Percentiles rank a stretch among this genome's conserved stretches.
Conservation (phyloP, 1,140 invertebrate genomes). For the Temnothorax longispinosus region DNA sequence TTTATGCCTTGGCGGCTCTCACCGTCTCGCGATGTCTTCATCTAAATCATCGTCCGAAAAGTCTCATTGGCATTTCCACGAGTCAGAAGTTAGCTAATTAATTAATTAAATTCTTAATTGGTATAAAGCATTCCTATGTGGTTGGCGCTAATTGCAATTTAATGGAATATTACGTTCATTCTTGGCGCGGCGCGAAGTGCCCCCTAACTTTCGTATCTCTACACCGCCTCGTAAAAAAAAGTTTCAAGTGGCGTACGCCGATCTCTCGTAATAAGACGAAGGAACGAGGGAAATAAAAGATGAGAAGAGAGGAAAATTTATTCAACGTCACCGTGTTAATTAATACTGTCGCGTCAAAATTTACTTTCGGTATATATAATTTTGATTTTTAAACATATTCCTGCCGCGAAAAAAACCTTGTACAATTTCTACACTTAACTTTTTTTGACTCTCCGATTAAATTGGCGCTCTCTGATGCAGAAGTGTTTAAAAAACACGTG, state of each 20-base stretch:
- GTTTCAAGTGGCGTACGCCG: constrained; percentile 1
- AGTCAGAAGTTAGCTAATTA: constrained; percentile 65
- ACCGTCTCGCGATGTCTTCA: constrained; percentile 71
- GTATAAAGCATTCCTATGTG: constrained; percentile 42
- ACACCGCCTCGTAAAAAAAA: constrained; percentile 37
- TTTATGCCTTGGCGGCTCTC: constrained; percentile 78
- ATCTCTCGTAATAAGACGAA: constrained; percentile 6
- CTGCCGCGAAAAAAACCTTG: background rate
- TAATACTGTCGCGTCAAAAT: background rate
- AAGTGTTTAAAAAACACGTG: constrained; percentile 46
- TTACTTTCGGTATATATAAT: background rate
- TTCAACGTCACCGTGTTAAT: background rate
- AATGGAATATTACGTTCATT: constrained; percentile 38
- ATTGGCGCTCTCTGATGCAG: constrained; percentile 6
- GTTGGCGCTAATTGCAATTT: constrained; percentile 41
- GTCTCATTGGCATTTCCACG: constrained; percentile 63
- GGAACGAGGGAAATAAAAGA: constrained; percentile 16
- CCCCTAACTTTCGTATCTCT: constrained; percentile 11
- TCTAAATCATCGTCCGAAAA: constrained; percentile 79
- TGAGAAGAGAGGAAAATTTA: constrained; percentile 17
- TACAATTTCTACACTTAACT: background rate
- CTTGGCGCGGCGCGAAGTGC: background rate
- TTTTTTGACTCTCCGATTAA: background rate
- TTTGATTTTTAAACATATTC: background rate
- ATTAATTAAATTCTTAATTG: constrained; percentile 80